Conservation (phyloP, 2,113 vertebrate species). For the Fukomys damarensis region DNA sequence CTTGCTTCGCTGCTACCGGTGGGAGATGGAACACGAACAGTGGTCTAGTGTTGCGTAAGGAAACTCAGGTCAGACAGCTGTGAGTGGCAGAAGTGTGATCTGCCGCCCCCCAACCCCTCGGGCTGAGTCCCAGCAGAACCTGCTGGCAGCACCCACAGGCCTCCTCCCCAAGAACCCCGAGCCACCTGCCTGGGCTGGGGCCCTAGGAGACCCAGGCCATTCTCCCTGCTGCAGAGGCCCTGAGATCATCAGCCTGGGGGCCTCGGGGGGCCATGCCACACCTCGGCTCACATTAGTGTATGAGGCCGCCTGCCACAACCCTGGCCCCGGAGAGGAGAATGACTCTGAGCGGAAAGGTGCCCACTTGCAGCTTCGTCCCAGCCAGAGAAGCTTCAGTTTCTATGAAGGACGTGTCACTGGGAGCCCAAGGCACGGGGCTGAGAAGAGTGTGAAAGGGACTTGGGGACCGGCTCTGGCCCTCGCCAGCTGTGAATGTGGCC, state of each 20-base stretch:
- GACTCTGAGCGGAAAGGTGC: not conserved
- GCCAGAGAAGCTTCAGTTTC: not conserved
- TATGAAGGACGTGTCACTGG: not conserved
- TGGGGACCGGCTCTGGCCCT: not conserved
- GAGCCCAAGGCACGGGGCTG: not conserved
- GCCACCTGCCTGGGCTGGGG: not conserved
- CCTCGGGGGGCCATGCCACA: not conserved
- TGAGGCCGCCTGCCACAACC: slow-evolving; percentile 62
- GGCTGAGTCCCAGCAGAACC: not conserved
- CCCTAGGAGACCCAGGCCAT: too few relatives aligned
- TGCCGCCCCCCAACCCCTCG: not conserved
- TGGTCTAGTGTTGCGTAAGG: fast-evolving
- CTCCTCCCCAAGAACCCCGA: too few relatives aligned
- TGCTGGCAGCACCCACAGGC: fast-evolving
- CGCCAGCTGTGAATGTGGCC: not conserved
- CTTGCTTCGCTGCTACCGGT: fast-evolving
- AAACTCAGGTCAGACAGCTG: not conserved
- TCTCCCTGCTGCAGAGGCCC: not conserved
- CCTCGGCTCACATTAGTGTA: slow-evolving; percentile 41
- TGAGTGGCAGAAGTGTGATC: not conserved
- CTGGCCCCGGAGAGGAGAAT: not conserved
- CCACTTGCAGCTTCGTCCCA: not conserved
- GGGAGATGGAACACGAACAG: not conserved
- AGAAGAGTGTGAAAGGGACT: not conserved
- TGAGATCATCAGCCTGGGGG: slow-evolving; percentile 32